phyloP scores from a whole-genome alignment of 2,888 invertebrate genomes.

The Ormyrus labotus region DNA sequence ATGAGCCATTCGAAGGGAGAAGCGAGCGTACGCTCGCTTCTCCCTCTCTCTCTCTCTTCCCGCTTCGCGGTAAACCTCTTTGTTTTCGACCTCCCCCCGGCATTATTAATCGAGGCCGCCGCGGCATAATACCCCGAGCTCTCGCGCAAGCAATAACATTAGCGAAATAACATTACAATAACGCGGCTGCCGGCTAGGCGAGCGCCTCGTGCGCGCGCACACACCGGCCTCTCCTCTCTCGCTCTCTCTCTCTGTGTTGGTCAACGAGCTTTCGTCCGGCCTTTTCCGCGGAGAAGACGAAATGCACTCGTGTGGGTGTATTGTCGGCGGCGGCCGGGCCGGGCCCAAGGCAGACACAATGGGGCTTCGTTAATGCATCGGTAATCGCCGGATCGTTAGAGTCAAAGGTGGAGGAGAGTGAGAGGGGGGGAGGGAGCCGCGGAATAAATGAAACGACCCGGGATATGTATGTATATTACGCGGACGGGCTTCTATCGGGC shows the following conservation, averaged over 20 bases:
- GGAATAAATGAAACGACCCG: neutral
- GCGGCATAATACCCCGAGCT: slow-evolving; percentile 57
- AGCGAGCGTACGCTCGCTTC: slow-evolving; percentile 48
- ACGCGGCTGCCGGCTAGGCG: slow-evolving; percentile 2
- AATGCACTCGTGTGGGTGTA: neutral
- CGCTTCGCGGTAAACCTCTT: slow-evolving; percentile 52
- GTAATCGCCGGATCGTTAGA: slow-evolving; percentile 43
- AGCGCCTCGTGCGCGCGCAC: neutral
- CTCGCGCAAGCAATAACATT: slow-evolving; percentile 65
- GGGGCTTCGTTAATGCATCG: slow-evolving; percentile 45
- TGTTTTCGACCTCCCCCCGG: slow-evolving; percentile 46
- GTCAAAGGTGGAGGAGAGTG: slow-evolving; percentile 17
- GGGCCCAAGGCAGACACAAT: slow-evolving; percentile 31
- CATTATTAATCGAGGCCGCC: slow-evolving; percentile 64
- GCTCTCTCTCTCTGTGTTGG: neutral
- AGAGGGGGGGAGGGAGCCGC: neutral
- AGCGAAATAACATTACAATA: slow-evolving; percentile 66
- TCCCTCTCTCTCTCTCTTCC: no score
- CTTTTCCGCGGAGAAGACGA: slow-evolving; percentile 22
- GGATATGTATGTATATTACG: no score
- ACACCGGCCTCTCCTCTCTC: neutral
- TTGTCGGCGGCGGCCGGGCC: no score
- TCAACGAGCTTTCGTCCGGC: neutral
- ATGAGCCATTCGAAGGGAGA: slow-evolving; percentile 59
- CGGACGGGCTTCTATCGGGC: no score